Base-by-base conservation (phyloP, 2,113 vertebrate species). In the Xenopus borealis region DNA sequence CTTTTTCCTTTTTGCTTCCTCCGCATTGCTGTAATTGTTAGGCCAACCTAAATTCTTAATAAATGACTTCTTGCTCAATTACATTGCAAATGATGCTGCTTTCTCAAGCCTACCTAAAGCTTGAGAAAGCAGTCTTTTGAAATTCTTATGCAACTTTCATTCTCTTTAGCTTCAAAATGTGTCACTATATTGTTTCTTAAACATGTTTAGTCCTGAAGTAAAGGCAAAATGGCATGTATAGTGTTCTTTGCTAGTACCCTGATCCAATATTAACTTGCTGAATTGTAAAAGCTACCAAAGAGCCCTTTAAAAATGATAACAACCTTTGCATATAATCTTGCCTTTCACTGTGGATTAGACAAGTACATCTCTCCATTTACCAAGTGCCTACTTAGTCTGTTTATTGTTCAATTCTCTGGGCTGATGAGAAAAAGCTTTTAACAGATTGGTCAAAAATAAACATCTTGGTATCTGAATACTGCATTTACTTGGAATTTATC, bases 281-380 rank as follows among this genome's bases (percentile, higher is more conserved):
- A 14, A 57, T 33, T 4, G 46, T 17, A 33, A 46, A 69, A 62
- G 45, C 23, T 52, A 10, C 11, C 30, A 68, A 68, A 62, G 33
- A 17, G 45, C 23, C 19, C 30, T 66, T 46, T 59, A 74, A 47
- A 59, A 62, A 40, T 61, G 55, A 69, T 47, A 50, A 62, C 20
- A 27, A 44, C 65, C 57, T 75, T 68, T 62, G 57, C 9, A 12
- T 16, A 58, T 55, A 59, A 59, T 59, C 30, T 40, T 44, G 55
- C 33, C 44, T 50, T 68, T 61, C 65, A 68, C 18, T 12, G 17
- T 7, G 20, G 52, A 75, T 62, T 68, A 61, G 46, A 67, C 19
- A n/a, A 52, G 59, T 66, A 47, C 59, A 17, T 75, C 19, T 62
- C 68, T 16, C 20, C 10, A 18, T 40, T 73, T 75, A 3, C 30